Evolutionary conservation across 2,888 invertebrate species (phyloP).

Genomic region (Muschampia plurimacula): DNA sequence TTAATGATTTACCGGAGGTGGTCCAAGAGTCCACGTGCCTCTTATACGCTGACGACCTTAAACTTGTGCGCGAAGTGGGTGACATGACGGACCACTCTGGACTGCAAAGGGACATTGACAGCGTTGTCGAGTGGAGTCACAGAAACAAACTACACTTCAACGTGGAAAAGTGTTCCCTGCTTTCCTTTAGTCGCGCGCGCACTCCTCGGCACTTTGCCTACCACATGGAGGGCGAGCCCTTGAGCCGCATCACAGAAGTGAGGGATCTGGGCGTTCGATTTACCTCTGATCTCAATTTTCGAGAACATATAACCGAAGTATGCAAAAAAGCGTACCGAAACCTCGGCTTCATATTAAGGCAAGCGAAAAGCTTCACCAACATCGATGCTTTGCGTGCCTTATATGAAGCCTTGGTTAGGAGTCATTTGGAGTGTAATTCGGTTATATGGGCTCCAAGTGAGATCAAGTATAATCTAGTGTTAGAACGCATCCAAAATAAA

Average conservation of each 20-base stretch:
- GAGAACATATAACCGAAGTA: neutral
- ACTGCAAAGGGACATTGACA: neutral
- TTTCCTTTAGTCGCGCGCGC: neutral
- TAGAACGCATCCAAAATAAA: neutral
- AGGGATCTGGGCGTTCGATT: neutral
- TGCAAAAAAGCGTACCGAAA: neutral
- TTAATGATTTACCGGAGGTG: neutral
- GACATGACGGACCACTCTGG: neutral
- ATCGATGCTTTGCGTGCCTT: neutral
- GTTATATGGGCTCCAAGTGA: neutral
- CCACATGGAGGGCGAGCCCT: neutral
- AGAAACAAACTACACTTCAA: neutral
- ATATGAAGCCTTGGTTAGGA: too few relatives aligned
- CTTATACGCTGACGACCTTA: neutral
- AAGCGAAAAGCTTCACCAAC: neutral
- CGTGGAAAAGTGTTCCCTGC: neutral
- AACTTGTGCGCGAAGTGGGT: neutral
- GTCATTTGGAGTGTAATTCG: neutral
- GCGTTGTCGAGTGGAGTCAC: neutral
- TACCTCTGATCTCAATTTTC: neutral
- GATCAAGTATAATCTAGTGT: neutral
- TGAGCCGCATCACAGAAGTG: neutral
- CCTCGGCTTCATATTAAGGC: neutral
- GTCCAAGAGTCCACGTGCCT: neutral
- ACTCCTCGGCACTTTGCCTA: neutral